Percentiles rank a stretch among this genome's conserved stretches.
These are phyloP conservation scores for Cebus imitator DNA, from an alignment of 2,113 vertebrate species.

Conservation along the genomic window DNA sequence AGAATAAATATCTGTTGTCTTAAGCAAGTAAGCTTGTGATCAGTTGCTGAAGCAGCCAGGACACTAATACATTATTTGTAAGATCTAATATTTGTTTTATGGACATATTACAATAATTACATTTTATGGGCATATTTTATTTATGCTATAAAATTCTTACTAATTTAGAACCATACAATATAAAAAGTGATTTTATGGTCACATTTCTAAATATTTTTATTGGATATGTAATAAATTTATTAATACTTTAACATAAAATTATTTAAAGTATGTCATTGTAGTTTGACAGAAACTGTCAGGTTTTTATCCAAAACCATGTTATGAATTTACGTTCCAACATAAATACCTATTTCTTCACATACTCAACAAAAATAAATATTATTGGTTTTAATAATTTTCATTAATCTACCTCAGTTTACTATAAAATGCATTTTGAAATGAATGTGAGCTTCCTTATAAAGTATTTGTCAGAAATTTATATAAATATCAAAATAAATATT, in stretches of 20 bases:
- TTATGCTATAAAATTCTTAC: neutral
- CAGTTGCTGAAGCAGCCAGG: neutral
- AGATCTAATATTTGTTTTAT: neutral
- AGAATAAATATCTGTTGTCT: neutral
- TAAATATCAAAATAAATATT: neutral
- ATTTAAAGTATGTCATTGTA: neutral
- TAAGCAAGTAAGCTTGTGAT: neutral
- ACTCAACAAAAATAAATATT: neutral
- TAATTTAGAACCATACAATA: neutral
- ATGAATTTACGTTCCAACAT: neutral
- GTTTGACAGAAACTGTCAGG: neutral
- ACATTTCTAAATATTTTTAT: neutral
- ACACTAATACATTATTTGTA: neutral
- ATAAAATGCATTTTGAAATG: neutral
- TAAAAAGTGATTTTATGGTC: neutral
- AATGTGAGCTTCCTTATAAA: neutral
- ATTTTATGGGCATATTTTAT: neutral
- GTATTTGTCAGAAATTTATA: neutral
- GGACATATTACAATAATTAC: neutral
- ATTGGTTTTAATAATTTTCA: neutral
- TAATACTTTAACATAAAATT: neutral
- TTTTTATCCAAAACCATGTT: neutral
- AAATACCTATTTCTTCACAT: neutral
- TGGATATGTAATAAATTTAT: neutral
- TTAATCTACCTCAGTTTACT: neutral